phyloP scores from a whole-genome alignment of 2,888 invertebrate genomes.

The Drosophila monieri region DNA sequence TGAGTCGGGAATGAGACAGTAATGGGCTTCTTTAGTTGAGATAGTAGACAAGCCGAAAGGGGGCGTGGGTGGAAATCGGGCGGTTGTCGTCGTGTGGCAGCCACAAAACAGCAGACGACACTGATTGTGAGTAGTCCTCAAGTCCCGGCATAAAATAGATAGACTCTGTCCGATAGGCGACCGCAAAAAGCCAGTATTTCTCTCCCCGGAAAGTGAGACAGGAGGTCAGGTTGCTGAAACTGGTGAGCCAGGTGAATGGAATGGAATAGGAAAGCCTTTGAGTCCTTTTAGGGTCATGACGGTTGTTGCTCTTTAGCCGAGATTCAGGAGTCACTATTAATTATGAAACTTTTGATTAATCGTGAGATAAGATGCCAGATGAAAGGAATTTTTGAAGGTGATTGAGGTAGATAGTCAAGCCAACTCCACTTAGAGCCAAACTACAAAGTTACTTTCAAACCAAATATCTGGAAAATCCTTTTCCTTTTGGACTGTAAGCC shows the following conservation, averaged over 20 bases:
- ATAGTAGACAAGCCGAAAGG: constrained; percentile 55
- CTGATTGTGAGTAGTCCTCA: constrained; percentile 48
- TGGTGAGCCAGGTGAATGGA: constrained; percentile 29
- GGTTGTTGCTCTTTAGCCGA: constrained; percentile 10
- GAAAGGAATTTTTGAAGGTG: not conserved
- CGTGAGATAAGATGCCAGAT: not conserved
- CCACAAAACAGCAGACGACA: constrained; percentile 59
- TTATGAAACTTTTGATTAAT: constrained; percentile 32
- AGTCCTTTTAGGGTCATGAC: constrained; percentile 38
- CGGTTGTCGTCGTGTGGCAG: constrained; percentile 51
- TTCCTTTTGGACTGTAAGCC: constrained; percentile 11
- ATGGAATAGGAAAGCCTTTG: constrained; percentile 15
- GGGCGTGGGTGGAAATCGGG: constrained; percentile 37
- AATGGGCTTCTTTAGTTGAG: constrained; percentile 80
- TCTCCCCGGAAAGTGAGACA: constrained; percentile 32
- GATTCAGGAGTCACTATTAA: constrained; percentile 23
- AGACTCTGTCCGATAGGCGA: constrained; percentile 30
- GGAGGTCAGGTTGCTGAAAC: constrained; percentile 36
- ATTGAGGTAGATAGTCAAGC: not conserved
- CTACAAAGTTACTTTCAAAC: not conserved
- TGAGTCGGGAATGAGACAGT: constrained; percentile 82
- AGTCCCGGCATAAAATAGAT: constrained; percentile 11
- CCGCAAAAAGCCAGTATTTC: not conserved
- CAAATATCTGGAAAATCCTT: constrained; percentile 3
- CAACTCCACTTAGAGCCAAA: not conserved